Base-by-base conservation (phyloP, 2,888 invertebrate species). In the Ochropleura leucogaster region DNA sequence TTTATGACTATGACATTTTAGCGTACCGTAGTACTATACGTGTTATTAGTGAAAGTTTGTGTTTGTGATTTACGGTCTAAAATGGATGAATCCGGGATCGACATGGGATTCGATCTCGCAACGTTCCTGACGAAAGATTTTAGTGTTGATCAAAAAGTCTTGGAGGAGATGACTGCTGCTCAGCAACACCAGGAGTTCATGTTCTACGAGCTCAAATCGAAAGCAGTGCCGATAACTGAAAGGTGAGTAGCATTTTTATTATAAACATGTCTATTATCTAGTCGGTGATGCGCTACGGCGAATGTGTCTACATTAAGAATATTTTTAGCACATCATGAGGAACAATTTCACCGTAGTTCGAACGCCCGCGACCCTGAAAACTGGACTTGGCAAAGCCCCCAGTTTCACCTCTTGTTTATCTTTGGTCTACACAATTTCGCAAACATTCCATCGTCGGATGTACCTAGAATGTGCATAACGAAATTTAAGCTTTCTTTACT, bases 71-170 rank as follows among this genome's bases (percentile, higher is more conserved):
- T 68, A 47, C 89, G 89, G 90, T 90, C 78, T 87, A 95, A 92
- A 91, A 97, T 97, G 97, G 97, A 97, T 93, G 97, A 97, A 92
- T 97, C 97, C 88, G 97, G 97, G 85, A 97, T 97, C 87, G 97
- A 97, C 89, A 97, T 97, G 97, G 97, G 96, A 80, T 97, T 97
- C 90, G 97, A 97, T 95, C 96, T 97, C 89, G 97, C 97, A 79
- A 96, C 97, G 83, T 95, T 97, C 85, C 94, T 97, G 83, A 94
- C 96, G 83, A 97, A 97, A 89, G 97, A 97, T 92, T 96, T 95
- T 87, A 96, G 94, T 89, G 92, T 94, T 86, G 96, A 97, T 88
- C 95, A 95, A 89, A 96, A 94, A 92, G 95, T 95, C 83, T 94
- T 97, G 87, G 96, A 97, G 84, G 97, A 97, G 90, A 96, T 97